A percentile compares a stretch with the other conserved stretches of the same genome.
phyloP scores from a whole-genome alignment of 2,113 vertebrate species.

The Progne subis region DNA sequence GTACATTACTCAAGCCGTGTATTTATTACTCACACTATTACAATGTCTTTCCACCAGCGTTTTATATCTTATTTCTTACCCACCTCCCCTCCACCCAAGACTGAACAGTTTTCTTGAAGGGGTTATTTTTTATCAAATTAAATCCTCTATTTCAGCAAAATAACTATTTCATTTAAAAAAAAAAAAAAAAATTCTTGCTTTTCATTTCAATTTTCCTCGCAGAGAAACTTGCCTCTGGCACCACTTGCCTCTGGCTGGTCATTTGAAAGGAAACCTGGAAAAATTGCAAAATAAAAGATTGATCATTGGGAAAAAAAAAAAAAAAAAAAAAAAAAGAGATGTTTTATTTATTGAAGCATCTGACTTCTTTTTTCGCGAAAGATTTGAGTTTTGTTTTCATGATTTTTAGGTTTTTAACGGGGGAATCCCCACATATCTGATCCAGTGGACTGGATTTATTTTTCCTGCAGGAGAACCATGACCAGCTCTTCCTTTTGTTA shows the following conservation, averaged over 20 bases:
- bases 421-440: not conserved
- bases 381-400: not conserved
- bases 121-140: not conserved
- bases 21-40: not conserved
- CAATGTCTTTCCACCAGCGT: not conserved
- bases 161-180: too few species aligned
- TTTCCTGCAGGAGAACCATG: not conserved
- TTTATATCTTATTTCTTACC: not conserved
- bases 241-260: not conserved
- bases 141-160: not conserved
- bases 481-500: not conserved
- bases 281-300: not conserved
- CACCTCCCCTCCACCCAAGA: not conserved
- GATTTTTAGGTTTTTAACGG: not conserved
- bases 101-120: not conserved
- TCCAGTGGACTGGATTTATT: not conserved
- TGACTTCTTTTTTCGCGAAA: not conserved
- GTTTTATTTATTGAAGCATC: not conserved
- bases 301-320: not conserved
- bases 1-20: not conserved
- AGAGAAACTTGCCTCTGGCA: not conserved
- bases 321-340: accelerated
- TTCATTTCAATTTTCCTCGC: not conserved
- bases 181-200: too few species aligned
- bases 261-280: not conserved